Evolutionary conservation across 2,113 vertebrate genomes (phyloP).

Genomic region (Daphoenositta chrysoptera): DNA sequence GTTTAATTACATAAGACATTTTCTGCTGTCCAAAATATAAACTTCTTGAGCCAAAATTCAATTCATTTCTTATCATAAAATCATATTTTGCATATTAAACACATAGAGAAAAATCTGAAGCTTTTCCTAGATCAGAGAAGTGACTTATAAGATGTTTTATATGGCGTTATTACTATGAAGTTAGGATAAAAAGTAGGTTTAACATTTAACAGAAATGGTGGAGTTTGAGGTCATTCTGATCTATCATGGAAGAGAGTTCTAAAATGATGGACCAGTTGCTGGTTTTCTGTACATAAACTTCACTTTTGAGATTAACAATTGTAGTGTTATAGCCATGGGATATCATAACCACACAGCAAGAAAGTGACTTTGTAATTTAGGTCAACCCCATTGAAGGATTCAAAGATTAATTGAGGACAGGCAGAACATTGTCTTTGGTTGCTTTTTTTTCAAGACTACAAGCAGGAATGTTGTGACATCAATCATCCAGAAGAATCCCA

Average conservation of each 20-base stretch:
- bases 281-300: neutral
- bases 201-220: neutral
- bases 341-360: neutral
- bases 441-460: neutral
- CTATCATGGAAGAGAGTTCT: neutral
- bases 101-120: neutral
- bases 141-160: neutral
- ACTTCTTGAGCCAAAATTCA: neutral
- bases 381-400: neutral
- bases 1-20: neutral
- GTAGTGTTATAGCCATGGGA: neutral
- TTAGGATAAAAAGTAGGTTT: neutral
- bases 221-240: neutral
- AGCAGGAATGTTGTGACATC: neutral
- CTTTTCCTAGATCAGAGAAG: neutral
- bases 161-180: neutral
- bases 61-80: neutral
- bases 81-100: neutral
- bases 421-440: neutral
- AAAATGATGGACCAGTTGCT: neutral
- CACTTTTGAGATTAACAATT: neutral
- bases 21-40: neutral
- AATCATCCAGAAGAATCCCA: neutral
- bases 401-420: constrained; percentile 33
- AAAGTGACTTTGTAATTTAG: neutral